Evolutionary conservation across 1,140 invertebrate genomes (phyloP).

Genomic region (Trachymyrmex septentrionalis): DNA sequence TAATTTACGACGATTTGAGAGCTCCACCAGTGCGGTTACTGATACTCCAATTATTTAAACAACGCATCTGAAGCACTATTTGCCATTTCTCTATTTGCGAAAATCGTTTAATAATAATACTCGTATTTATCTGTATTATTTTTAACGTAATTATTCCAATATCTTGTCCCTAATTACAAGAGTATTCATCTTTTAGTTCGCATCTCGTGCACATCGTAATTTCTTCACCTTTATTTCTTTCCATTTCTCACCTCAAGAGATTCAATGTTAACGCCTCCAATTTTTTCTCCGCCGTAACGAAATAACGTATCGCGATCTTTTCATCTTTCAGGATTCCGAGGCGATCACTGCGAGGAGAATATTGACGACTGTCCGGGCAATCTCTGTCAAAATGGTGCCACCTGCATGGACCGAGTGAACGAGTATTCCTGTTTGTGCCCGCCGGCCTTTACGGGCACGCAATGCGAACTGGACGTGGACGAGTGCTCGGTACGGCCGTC

Average conservation of each 20-base stretch:
- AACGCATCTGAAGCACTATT: neutral
- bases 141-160: neutral
- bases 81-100: neutral
- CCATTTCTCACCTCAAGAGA: neutral
- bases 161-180: too few relatives aligned
- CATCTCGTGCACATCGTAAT: neutral
- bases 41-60: constrained; percentile 11
- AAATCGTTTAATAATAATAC: too few relatives aligned
- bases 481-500: constrained; percentile 93
- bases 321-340: constrained; percentile 91
- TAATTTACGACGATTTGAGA: constrained; percentile 30
- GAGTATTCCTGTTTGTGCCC: constrained; percentile 96
- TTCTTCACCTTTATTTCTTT: neutral
- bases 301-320: constrained; percentile 44
- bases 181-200: neutral
- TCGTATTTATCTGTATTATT: neutral
- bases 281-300: too few relatives aligned
- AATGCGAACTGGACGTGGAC: constrained; percentile 93
- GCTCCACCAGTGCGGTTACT: neutral
- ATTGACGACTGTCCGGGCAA: constrained; percentile 96
- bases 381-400: constrained; percentile 96
- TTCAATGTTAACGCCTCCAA: neutral
- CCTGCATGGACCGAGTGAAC: constrained; percentile 95
- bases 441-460: constrained; percentile 94
- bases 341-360: constrained; percentile 95